A percentile compares a stretch with the other conserved stretches of the same genome.
phyloP scores from a whole-genome alignment of 2,888 invertebrate genomes.

The Epinotia brunnichana region DNA sequence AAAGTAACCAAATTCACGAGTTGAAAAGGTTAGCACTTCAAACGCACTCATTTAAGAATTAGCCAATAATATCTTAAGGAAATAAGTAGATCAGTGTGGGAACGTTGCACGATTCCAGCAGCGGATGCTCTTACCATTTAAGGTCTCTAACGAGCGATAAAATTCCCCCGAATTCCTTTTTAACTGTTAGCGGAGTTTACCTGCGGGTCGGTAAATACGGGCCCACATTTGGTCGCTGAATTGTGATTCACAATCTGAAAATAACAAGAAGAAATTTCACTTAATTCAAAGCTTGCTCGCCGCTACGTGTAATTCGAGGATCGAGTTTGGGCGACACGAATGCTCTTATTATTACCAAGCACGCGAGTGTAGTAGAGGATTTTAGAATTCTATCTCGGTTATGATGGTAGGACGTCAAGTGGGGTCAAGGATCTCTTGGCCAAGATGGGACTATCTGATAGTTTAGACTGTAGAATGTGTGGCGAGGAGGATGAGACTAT shows the following conservation, averaged over 20 bases:
- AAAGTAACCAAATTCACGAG: neutral
- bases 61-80: conserved; percentile 58
- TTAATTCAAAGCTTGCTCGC: conserved; percentile 55
- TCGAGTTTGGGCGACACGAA: conserved; percentile 38
- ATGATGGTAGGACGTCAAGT: conserved; percentile 20
- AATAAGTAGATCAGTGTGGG: conserved; percentile 51
- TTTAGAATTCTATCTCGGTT: conserved; percentile 23
- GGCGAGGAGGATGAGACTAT: no score
- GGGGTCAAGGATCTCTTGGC: no score
- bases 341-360: conserved; percentile 51
- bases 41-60: conserved; percentile 47
- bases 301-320: conserved; percentile 55
- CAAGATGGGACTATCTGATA: no score
- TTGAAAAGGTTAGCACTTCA: conserved; percentile 5
- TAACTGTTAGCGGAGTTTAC: conserved; percentile 77
- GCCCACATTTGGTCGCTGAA: conserved; percentile 75
- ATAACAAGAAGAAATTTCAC: conserved; percentile 65
- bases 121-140: conserved; percentile 63
- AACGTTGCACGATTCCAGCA: conserved; percentile 50
- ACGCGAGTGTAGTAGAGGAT: conserved; percentile 32
- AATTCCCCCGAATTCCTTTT: conserved; percentile 76
- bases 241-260: conserved; percentile 75
- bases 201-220: conserved; percentile 79
- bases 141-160: conserved; percentile 81
- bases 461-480: no score